A percentile compares a stretch with the other conserved stretches of the same genome.
Conservation (phyloP, 2,113 vertebrate species). For the Tringa solitaria region DNA sequence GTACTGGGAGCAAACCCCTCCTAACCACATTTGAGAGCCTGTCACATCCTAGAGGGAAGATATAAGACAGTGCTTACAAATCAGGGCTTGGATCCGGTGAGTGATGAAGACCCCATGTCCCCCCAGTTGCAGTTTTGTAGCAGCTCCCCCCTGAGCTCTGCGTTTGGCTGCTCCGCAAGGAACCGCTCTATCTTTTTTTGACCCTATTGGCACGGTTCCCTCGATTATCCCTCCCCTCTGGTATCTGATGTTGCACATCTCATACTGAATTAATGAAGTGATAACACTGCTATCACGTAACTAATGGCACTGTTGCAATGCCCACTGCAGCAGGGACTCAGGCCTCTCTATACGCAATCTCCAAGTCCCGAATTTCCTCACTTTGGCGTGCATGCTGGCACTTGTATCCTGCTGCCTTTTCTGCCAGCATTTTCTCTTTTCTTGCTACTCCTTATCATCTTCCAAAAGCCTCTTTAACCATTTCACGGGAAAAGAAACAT, state of each 20-base stretch:
- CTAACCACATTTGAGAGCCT: not conserved
- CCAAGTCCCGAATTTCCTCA: not conserved
- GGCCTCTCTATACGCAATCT: not conserved
- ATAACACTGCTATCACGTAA: not conserved
- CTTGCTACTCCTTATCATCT: not conserved
- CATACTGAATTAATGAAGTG: not conserved
- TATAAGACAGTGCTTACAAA: not conserved
- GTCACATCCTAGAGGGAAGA: not conserved
- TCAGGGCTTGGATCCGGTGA: rapidly evolving
- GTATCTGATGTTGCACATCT: conserved; percentile 46
- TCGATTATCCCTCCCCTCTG: not conserved
- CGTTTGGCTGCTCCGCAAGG: not conserved
- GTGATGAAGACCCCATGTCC: not conserved
- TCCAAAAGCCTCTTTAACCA: not conserved
- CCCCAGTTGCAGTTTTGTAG: not conserved
- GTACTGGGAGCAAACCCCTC: not conserved
- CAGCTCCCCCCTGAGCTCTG: not conserved
- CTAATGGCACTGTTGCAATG: conserved; percentile 24
- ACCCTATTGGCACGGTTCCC: not conserved
- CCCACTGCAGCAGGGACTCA: not conserved
- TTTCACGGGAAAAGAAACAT: not conserved
- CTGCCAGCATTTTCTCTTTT: not conserved
- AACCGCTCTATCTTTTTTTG: not conserved
- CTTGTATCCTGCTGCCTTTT: not conserved
- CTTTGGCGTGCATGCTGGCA: not conserved